phyloP scores from a whole-genome alignment of 1,140 invertebrate species.

The Babylonia areolata region DNA sequence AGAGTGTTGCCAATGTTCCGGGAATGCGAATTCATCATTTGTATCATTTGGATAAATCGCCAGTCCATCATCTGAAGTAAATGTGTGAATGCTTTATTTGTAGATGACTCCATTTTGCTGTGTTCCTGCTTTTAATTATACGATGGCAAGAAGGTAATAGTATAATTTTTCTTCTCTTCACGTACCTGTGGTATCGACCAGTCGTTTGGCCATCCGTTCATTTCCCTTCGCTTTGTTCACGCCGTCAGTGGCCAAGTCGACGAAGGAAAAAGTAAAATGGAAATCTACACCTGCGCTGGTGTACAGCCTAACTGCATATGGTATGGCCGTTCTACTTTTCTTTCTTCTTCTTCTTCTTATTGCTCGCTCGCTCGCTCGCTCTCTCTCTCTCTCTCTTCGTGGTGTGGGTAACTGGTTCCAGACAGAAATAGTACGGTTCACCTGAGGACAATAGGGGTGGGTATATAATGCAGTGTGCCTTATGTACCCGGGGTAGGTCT shows the following conservation, averaged over 20 bases:
- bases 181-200: too few relatives aligned
- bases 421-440: not conserved
- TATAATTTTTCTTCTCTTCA: too few relatives aligned
- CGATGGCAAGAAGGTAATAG: too few relatives aligned
- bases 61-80: too few relatives aligned
- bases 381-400: not conserved
- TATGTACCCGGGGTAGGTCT: not conserved
- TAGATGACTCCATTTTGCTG: too few relatives aligned
- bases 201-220: not conserved
- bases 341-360: too few relatives aligned
- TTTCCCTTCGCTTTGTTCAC: not conserved
- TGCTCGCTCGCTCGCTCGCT: not conserved
- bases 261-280: not conserved
- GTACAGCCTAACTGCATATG: not conserved
- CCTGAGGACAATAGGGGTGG: not conserved
- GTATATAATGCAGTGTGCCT: not conserved
- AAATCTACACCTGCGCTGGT: not conserved
- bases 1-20: too few relatives aligned
- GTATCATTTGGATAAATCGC: too few relatives aligned
- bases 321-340: not conserved
- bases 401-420: not conserved
- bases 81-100: too few relatives aligned
- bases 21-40: too few relatives aligned
- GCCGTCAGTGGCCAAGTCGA: not conserved
- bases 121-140: too few relatives aligned